Percentiles rank a stretch among this genome's conserved stretches.
Evolutionary conservation across 2,113 vertebrate species (phyloP).

Genomic region (Regulus satrapa): DNA sequence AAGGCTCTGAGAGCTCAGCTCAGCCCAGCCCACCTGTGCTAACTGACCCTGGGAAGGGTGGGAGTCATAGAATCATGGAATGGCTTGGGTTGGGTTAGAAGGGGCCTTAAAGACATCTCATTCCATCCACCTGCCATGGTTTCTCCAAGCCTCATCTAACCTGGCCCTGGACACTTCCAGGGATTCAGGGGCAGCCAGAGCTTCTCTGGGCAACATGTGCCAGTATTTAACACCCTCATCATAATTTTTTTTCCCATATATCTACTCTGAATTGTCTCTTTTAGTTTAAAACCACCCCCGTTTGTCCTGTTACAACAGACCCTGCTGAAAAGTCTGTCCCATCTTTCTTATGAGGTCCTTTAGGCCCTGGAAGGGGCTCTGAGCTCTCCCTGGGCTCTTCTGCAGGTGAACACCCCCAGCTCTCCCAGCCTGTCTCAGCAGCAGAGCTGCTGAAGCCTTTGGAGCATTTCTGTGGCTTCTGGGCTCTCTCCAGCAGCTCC

Average conservation of each 20-base stretch:
- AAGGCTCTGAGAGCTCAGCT: neutral
- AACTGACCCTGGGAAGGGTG: neutral
- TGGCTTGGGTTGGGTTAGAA: neutral
- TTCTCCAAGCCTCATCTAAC: accelerated
- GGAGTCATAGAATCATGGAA: neutral
- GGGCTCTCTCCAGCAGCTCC: neutral
- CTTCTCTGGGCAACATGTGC: neutral
- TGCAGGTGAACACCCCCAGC: neutral
- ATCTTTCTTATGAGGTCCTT: neutral
- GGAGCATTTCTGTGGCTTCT: neutral
- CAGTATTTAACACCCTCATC: neutral
- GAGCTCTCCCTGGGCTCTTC: neutral
- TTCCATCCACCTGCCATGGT: accelerated
- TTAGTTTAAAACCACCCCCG: no score
- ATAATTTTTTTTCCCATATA: neutral
- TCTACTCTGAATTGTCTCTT: neutral
- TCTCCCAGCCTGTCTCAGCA: neutral
- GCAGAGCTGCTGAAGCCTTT: neutral
- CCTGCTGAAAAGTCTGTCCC: neutral
- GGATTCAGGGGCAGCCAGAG: neutral
- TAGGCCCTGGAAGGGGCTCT: neutral
- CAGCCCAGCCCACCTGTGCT: neutral
- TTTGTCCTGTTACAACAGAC: neutral
- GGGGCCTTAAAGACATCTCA: no score
- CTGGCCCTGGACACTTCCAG: neutral